Percentiles rank a stretch among this genome's conserved stretches.
phyloP scores from a whole-genome alignment of 2,888 invertebrate genomes.

The Drosophila histrio region DNA sequence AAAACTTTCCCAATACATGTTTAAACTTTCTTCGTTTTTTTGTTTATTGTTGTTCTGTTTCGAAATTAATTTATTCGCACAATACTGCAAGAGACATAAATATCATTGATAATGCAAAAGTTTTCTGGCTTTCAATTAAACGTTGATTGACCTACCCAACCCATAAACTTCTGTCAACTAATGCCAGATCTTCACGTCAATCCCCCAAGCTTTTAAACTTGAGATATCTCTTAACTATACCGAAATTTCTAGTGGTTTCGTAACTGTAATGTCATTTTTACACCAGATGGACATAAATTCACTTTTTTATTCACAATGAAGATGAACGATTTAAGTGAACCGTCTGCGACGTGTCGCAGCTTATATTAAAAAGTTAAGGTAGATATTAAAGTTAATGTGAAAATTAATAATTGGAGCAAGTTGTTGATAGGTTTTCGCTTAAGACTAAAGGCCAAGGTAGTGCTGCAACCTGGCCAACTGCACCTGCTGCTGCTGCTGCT shows the following conservation, averaged over 20 bases:
- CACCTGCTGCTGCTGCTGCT: background rate
- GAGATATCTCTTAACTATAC: too few relatives aligned
- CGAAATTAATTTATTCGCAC: constrained; percentile 68
- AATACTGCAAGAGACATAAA: constrained; percentile 50
- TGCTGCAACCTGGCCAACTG: constrained; percentile 39
- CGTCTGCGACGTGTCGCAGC: background rate
- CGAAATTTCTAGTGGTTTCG: too few relatives aligned
- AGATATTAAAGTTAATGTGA: background rate
- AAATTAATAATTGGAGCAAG: background rate
- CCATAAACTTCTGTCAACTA: background rate
- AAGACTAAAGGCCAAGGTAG: constrained; percentile 19
- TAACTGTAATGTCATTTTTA: too few relatives aligned
- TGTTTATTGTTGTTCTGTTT: constrained; percentile 8
- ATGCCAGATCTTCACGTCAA: background rate
- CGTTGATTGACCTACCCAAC: constrained; percentile 14
- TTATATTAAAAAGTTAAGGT: constrained; percentile 1
- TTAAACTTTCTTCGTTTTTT: constrained; percentile 40
- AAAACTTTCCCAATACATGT: constrained; percentile 55
- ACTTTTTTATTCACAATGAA: background rate
- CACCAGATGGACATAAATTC: too few relatives aligned
- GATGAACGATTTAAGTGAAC: background rate
- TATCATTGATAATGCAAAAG: constrained; percentile 40
- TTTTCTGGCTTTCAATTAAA: constrained; percentile 25
- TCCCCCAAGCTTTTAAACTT: background rate
- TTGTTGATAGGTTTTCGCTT: constrained; percentile 7